phyloP scores from a whole-genome alignment of 92 coral and sea anemone genomes.

The Palythoa heliodiscus region DNA sequence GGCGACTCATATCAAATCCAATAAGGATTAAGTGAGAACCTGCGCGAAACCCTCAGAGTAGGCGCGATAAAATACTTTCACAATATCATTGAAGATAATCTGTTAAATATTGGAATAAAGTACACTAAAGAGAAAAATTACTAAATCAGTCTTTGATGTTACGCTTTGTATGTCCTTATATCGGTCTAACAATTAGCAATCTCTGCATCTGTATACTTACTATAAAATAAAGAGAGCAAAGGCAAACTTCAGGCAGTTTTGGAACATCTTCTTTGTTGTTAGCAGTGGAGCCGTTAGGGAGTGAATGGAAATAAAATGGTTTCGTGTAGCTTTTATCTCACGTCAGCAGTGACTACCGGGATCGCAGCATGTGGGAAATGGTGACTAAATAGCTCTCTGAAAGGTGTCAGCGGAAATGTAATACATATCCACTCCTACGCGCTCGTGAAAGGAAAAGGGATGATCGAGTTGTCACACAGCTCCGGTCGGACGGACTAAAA shows the following conservation, averaged over 20 bases:
- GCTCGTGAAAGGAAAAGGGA: constrained; percentile 63
- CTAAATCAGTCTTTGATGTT: not conserved
- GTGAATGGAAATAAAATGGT: constrained; percentile 34
- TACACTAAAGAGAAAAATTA: not conserved
- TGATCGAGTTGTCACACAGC: constrained; percentile 43
- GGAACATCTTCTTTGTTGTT: constrained; percentile 26
- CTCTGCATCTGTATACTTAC: constrained; percentile 12
- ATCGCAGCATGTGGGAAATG: constrained; percentile 81
- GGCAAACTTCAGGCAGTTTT: constrained; percentile 8
- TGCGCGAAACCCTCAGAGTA: constrained; percentile 47
- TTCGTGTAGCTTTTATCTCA: constrained; percentile 47
- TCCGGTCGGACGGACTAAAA: constrained; percentile 40
- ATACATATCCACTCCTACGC: constrained; percentile 86
- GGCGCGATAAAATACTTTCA: constrained; percentile 60
- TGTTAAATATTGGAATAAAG: constrained; percentile 44
- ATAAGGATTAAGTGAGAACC: constrained; percentile 48
- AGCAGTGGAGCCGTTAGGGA: constrained; percentile 10
- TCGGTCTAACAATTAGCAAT: not conserved
- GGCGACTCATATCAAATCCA: constrained; percentile 13
- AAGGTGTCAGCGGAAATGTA: constrained; percentile 97
- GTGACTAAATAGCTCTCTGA: constrained; percentile 77
- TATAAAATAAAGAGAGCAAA: not conserved
- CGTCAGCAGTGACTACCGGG: constrained; percentile 73
- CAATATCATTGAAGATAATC: constrained; percentile 40
- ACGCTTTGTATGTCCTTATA: not conserved